These are phyloP conservation scores for Burhinus bistriatus DNA, from an alignment of 2,113 vertebrate genomes.

Conservation along the genomic window DNA sequence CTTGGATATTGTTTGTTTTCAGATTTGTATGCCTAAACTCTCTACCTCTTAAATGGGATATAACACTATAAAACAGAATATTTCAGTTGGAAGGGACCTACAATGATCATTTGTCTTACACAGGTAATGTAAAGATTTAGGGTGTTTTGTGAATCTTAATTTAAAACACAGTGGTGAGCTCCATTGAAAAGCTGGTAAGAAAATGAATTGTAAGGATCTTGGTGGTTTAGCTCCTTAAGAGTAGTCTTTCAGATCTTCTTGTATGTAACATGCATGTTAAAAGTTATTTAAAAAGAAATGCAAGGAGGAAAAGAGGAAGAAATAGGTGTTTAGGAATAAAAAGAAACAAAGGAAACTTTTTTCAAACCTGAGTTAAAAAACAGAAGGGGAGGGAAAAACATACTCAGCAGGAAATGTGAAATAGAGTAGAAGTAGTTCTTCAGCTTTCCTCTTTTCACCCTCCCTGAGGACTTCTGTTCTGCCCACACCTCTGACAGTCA, in stretches of 20 bases:
- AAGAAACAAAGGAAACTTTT: not conserved
- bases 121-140: not conserved
- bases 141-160: not conserved
- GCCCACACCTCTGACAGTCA: not conserved
- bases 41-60: not conserved
- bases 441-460: not conserved
- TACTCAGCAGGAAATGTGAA: not conserved
- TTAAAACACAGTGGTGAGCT: not conserved
- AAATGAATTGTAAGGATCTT: not conserved
- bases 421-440: not conserved
- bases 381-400: not conserved
- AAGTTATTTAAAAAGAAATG: not conserved
- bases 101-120: rapidly evolving
- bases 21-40: not conserved
- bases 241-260: not conserved
- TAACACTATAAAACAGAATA: not conserved
- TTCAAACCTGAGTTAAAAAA: not conserved
- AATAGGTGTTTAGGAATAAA: not conserved
- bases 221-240: not conserved
- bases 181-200: not conserved
- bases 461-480: not conserved
- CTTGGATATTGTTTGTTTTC: not conserved
- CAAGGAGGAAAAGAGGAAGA: not conserved
- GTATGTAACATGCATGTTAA: rapidly evolving
- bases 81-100: not conserved